Conservation (phyloP, 2,113 vertebrate genomes). For the Halcyon malimbica region DNA sequence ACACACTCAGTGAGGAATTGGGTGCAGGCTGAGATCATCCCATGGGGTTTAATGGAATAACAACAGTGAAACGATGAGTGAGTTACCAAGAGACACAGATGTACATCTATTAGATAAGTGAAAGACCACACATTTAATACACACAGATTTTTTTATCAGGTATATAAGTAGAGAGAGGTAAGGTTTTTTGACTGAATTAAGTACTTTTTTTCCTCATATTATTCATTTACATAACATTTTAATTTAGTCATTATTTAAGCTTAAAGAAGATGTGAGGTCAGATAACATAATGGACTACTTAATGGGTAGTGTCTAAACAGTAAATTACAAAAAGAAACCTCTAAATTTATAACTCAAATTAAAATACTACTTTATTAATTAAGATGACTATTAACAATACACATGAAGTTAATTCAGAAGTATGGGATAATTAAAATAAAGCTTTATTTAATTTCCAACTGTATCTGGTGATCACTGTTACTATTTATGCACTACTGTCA, state of each 20-base stretch:
- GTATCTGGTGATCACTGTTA: constrained; percentile 1
- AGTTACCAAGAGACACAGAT: constrained; percentile 52
- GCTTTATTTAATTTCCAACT: constrained; percentile 25
- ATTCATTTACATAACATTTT: neutral
- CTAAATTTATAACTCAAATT: constrained; percentile 29
- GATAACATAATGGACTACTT: neutral
- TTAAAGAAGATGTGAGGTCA: neutral
- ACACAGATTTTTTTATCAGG: neutral
- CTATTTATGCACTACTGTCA: neutral
- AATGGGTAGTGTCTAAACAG: neutral
- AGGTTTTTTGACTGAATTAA: neutral
- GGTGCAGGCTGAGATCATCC: constrained; percentile 67
- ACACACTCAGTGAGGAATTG: constrained; percentile 60
- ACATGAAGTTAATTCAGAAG: constrained; percentile 33
- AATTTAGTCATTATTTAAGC: neutral
- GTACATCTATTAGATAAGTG: constrained; percentile 29
- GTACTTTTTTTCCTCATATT: neutral
- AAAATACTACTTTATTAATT: constrained; percentile 16
- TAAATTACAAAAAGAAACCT: constrained; percentile 19
- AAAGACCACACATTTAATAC: neutral
- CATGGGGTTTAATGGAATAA: constrained; percentile 58
- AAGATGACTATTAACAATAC: constrained; percentile 32
- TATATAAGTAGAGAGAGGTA: neutral
- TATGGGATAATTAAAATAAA: constrained; percentile 38
- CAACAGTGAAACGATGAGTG: constrained; percentile 47